These are phyloP conservation scores for Alloscopus bannaensis DNA, from an alignment of 2,888 invertebrate genomes.

Conservation along the genomic window DNA sequence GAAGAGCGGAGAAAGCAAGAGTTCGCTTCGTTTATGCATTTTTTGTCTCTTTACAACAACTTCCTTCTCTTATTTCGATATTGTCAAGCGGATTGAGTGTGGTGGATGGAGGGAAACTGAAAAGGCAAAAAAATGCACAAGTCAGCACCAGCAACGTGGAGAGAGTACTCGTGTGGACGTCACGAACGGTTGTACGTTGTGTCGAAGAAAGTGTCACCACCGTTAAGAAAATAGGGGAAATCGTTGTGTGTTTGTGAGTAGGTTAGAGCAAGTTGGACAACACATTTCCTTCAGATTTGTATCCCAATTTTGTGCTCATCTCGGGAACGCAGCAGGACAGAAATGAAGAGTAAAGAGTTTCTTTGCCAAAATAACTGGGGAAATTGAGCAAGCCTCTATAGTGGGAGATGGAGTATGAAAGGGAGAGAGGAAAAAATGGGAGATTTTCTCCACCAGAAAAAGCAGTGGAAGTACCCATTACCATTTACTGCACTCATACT, in stretches of 20 bases:
- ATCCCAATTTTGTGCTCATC: slow-evolving; percentile 26
- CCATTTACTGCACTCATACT: no score
- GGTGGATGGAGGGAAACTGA: not conserved
- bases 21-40: not conserved
- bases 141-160: not conserved
- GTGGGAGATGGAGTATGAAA: no score
- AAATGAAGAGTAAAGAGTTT: slow-evolving; percentile 56
- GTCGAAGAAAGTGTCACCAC: no score
- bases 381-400: not conserved
- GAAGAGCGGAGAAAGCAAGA: not conserved
- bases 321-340: slow-evolving; percentile 53
- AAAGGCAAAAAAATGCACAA: not conserved
- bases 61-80: not conserved
- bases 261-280: slow-evolving; percentile 8
- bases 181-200: no score
- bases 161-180: no score
- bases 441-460: no score
- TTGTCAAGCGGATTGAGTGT: not conserved
- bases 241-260: not conserved
- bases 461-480: no score
- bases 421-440: no score
- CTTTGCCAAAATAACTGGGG: slow-evolving; percentile 48
- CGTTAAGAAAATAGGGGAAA: no score
- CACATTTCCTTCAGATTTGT: slow-evolving; percentile 12
- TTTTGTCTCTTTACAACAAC: not conserved